A percentile compares a stretch with the other conserved stretches of the same genome.
These are phyloP conservation scores for Phylloscopus whistleri DNA, from an alignment of 2,113 vertebrate species.

Conservation along the genomic window DNA sequence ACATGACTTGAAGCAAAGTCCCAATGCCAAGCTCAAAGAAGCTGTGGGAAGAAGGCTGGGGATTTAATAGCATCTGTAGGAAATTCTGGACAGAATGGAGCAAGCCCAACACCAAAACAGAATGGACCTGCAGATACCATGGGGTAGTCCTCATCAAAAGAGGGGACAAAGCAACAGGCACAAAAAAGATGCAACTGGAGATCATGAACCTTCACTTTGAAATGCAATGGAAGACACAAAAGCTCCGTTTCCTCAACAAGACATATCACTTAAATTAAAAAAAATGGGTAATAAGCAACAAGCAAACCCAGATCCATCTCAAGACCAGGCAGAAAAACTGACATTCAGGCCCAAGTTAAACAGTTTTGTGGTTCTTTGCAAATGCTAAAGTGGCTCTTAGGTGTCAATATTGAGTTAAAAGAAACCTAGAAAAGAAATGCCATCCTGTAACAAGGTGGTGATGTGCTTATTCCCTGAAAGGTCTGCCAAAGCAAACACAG, in stretches of 20 bases:
- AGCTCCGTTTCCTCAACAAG: background rate
- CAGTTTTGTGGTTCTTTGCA: fast-evolving
- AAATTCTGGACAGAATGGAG: background rate
- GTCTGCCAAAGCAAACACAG: background rate
- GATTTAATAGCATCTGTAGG: background rate
- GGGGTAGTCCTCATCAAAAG: background rate
- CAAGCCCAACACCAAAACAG: background rate
- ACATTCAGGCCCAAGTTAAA: background rate
- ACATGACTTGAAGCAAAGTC: background rate
- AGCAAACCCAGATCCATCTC: background rate
- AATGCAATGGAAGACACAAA: background rate
- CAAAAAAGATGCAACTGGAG: background rate
- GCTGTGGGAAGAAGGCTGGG: background rate
- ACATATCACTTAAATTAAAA: background rate
- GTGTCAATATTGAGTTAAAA: background rate
- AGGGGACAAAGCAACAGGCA: background rate
- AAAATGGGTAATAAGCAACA: background rate
- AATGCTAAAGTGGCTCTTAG: background rate
- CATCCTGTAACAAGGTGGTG: background rate
- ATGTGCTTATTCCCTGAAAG: background rate
- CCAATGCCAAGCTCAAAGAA: background rate
- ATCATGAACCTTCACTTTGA: background rate
- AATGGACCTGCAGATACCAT: background rate
- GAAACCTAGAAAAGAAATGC: background rate
- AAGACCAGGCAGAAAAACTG: background rate